Conservation (phyloP, 1,140 invertebrate genomes). For the Solenopsis invicta region DNA sequence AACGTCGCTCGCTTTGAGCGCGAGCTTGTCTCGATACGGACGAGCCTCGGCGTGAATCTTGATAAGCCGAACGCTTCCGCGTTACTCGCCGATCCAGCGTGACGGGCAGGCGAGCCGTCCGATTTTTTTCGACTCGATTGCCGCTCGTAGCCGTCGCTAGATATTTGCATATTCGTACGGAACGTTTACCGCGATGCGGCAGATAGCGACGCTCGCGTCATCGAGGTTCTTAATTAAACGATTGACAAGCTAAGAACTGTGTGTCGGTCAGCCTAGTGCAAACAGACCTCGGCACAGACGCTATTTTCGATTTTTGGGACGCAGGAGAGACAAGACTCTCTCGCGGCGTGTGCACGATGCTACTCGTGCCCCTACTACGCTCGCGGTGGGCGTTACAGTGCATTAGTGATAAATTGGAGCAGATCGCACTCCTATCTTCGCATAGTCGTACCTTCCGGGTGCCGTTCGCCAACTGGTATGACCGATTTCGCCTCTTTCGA, state of each 20-base stretch:
- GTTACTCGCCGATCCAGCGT: neutral
- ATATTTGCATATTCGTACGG: conserved; percentile 38
- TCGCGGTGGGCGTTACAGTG: conserved; percentile 82
- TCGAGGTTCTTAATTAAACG: conserved; percentile 81
- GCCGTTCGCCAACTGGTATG: conserved; percentile 82
- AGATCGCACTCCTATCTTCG: conserved; percentile 83
- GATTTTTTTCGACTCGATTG: conserved; percentile 34
- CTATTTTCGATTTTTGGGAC: conserved; percentile 83
- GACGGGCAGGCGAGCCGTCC: neutral
- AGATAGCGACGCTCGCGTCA: conserved; percentile 53
- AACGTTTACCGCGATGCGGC: conserved; percentile 14
- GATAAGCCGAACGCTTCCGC: neutral
- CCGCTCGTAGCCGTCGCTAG: conserved; percentile 41
- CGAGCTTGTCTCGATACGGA: neutral
- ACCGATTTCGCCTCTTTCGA: conserved; percentile 80
- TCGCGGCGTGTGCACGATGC: conserved; percentile 26
- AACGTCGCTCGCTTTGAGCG: no score
- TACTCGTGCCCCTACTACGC: conserved; percentile 67
- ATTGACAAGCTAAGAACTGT: conserved; percentile 80
- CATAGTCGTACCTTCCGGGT: conserved; percentile 83
- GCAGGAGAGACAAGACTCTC: conserved; percentile 29
- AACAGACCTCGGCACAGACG: conserved; percentile 65
- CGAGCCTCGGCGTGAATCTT: neutral
- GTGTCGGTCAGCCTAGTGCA: conserved; percentile 53
- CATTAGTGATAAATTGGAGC: conserved; percentile 85